Evolutionary conservation across 2,797 vertebrate species (phyloP), one percentile per base, ranked within the genome.

Genomic region (Cynopterus sphinx): DNA sequence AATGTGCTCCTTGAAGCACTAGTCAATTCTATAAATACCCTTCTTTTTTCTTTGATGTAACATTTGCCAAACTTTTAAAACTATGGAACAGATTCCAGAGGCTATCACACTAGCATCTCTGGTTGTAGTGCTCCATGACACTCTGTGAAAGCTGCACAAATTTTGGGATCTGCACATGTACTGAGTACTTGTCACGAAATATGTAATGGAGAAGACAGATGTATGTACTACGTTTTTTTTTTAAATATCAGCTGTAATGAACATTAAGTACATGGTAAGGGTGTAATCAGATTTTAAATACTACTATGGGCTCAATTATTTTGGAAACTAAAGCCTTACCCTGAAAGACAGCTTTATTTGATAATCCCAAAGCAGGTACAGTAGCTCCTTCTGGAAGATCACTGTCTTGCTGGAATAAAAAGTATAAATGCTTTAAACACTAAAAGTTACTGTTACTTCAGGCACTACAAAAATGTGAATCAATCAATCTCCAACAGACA

Each of bases 261-360:
- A 65, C 26, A 96, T 31, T 41, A 71, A 75, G 39, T 33, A 39
- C 31, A 55, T 6, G 12, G 49, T 75, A 90, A 87, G 4, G 75
- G 2, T 91, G 19, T 39, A 85, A 83, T 31, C 83, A 82, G n/a
- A 16, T 78, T 61, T 57, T 78, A 91, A 41, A 39, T n/a, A 75
- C 36, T 43, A 57, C 51, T 95, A 33, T 5, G 36, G 2, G n/a
- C 77, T 65, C 59, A 88, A 6, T 67, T 79, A 86, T 68, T 96
- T 65, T 84, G 41, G 49, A 95, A 33, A 84, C 36, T 75, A 49
- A 94, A 98, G 63, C 21, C 98, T 19, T 98, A 99, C 99, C 99
- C 98, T 99, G 99, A 99, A 99, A 99, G 87, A 99, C 98, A 94
- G 99, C 99, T 98, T 99, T 99, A 98, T 99, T 99, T 97, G 99